Conservation (phyloP, 92 coral and sea anemone genomes). For the Parazoanthus swiftii region DNA sequence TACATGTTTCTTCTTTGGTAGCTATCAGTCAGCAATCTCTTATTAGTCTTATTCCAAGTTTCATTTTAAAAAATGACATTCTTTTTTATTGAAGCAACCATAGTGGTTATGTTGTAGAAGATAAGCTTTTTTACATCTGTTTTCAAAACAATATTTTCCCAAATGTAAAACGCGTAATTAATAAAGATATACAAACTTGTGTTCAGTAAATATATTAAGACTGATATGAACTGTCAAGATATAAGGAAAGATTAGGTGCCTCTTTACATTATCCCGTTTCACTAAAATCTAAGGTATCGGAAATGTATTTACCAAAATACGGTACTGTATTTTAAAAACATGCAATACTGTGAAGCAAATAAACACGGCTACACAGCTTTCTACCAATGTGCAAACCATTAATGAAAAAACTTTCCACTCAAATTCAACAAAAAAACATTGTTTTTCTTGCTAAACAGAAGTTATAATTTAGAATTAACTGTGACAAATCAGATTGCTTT, state of each 20-base stretch:
- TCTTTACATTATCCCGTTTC: not conserved
- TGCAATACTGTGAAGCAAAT: not conserved
- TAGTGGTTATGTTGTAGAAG: not conserved
- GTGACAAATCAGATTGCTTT: slow-evolving; percentile 4
- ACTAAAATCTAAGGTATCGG: not conserved
- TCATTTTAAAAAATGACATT: not conserved
- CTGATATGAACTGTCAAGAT: slow-evolving; percentile 20
- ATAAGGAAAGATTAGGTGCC: not conserved
- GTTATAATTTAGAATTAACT: not conserved
- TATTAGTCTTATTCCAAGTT: not conserved
- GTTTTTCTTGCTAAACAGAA: not conserved
- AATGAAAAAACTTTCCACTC: not conserved
- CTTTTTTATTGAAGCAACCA: not conserved
- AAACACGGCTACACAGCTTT: not conserved
- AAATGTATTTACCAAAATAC: not conserved
- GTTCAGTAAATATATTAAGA: slow-evolving; percentile 26
- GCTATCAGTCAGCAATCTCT: not conserved
- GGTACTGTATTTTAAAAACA: not conserved
- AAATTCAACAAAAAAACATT: not conserved
- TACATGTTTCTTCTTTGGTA: not conserved
- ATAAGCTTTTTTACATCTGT: not conserved
- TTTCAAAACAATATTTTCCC: not conserved
- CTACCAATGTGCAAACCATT: not conserved
- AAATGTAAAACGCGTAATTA: not conserved
- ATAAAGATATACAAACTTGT: slow-evolving; percentile 5